These are phyloP conservation scores for Orgyia antiqua DNA, from an alignment of 2,888 invertebrate genomes.

Conservation along the genomic window DNA sequence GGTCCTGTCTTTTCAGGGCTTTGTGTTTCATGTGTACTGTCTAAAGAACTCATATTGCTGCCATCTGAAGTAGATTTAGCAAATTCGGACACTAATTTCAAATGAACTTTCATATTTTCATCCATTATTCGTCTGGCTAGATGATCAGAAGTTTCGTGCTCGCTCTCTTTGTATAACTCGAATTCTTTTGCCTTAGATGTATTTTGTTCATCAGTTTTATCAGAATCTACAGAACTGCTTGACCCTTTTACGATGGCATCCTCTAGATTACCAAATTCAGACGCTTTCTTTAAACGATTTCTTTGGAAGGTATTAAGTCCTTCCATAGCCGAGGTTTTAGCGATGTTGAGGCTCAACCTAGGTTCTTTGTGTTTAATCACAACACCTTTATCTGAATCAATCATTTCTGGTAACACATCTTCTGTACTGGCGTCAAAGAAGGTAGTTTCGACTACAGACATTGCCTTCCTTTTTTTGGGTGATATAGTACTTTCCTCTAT, in stretches of 20 bases:
- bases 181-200: constrained; percentile 40
- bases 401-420: constrained; percentile 64
- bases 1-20: constrained; percentile 42
- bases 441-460: constrained; percentile 70
- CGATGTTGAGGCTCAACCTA: constrained; percentile 71
- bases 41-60: constrained; percentile 62
- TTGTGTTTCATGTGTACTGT: constrained; percentile 50
- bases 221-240: constrained; percentile 64
- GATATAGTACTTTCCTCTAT: constrained; percentile 60
- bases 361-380: constrained; percentile 76
- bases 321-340: constrained; percentile 77
- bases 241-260: constrained; percentile 83
- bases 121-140: constrained; percentile 68
- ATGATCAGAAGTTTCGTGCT: constrained; percentile 67
- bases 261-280: constrained; percentile 86
- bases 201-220: constrained; percentile 48
- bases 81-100: constrained; percentile 69
- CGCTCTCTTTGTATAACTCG: constrained; percentile 42
- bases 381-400: constrained; percentile 53
- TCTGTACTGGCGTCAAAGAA: constrained; percentile 64
- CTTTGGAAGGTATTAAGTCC: constrained; percentile 83
- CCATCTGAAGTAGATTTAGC: constrained; percentile 71
- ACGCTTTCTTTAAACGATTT: constrained; percentile 84
- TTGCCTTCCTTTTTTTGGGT: constrained; percentile 83
- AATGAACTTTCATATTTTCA: constrained; percentile 68